These are phyloP conservation scores for Lates calcarifer DNA, from an alignment of 2,113 vertebrate species.

Conservation along the genomic window DNA sequence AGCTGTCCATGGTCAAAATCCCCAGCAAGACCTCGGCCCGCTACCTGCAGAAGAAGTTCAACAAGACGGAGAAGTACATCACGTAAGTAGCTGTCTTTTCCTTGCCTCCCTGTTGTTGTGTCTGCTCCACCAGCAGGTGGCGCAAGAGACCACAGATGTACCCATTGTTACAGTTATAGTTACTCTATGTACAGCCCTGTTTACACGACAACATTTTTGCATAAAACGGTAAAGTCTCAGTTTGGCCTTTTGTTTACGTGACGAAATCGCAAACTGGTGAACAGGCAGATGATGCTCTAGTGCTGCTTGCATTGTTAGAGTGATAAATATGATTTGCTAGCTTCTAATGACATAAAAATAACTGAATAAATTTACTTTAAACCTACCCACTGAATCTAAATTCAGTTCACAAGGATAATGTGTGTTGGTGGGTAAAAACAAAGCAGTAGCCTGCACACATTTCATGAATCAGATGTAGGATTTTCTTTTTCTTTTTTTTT, in stretches of 20 bases:
- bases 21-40: slow-evolving; percentile 98
- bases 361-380: not conserved
- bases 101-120: not conserved
- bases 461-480: not conserved
- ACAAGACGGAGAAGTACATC: slow-evolving; percentile 98
- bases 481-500: not conserved
- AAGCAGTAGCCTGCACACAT: not conserved
- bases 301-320: not conserved
- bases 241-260: too few species aligned
- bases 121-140: not conserved
- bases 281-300: not conserved
- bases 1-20: slow-evolving; percentile 99
- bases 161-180: not conserved
- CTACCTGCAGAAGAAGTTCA: slow-evolving; percentile 99
- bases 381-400: not conserved
- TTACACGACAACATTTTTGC: too few species aligned
- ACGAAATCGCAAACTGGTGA: too few species aligned
- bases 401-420: not conserved
- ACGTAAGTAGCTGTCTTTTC: slow-evolving; percentile 85
- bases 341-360: not conserved
- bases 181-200: not conserved
- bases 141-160: not conserved
- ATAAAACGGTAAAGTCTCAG: too few species aligned
- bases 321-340: not conserved
- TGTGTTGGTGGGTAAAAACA: not conserved